A percentile compares a stretch with the other conserved stretches of the same genome.
phyloP scores from a whole-genome alignment of 2,113 vertebrate species.

The Anoplopoma fimbria region DNA sequence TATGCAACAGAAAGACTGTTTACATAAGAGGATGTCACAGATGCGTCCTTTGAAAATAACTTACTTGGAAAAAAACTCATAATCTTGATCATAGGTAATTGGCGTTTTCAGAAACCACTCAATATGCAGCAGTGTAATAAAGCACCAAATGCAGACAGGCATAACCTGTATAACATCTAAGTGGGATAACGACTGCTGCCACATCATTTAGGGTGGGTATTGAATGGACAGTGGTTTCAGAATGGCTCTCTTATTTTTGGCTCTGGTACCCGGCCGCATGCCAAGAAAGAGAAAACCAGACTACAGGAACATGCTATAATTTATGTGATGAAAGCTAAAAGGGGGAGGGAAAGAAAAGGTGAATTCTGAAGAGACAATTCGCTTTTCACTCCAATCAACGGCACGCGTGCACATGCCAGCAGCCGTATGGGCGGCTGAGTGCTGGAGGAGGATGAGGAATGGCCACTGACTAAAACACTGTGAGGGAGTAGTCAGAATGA shows the following conservation, averaged over 20 bases:
- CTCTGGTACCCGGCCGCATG: slow-evolving; percentile 50
- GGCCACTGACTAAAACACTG: too few species aligned
- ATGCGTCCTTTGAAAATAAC: background rate
- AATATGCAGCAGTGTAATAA: slow-evolving; percentile 28
- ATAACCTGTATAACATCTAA: slow-evolving; percentile 59
- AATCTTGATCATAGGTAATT: slow-evolving; percentile 39
- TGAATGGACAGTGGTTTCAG: slow-evolving; percentile 77
- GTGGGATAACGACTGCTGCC: slow-evolving; percentile 72
- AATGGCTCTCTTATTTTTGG: slow-evolving; percentile 81
- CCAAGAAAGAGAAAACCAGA: slow-evolving; percentile 81
- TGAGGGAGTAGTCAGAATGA: background rate
- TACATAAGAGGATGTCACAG: background rate
- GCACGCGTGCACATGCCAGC: background rate
- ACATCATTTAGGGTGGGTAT: slow-evolving; percentile 77
- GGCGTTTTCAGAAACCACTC: slow-evolving; percentile 44
- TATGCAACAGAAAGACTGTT: slow-evolving; percentile 19
- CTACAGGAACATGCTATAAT: slow-evolving; percentile 75
- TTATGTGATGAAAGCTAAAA: slow-evolving; percentile 76
- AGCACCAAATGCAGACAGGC: slow-evolving; percentile 15
- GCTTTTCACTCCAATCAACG: slow-evolving; percentile 39
- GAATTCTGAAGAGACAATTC: slow-evolving; percentile 23
- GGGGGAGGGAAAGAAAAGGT: background rate
- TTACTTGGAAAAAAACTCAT: background rate
- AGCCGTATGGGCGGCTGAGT: background rate
- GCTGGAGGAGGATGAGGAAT: background rate